A percentile compares a stretch with the other conserved stretches of the same genome.
Conservation (phyloP, 2,113 vertebrate species). For the Callionymus lyra region DNA sequence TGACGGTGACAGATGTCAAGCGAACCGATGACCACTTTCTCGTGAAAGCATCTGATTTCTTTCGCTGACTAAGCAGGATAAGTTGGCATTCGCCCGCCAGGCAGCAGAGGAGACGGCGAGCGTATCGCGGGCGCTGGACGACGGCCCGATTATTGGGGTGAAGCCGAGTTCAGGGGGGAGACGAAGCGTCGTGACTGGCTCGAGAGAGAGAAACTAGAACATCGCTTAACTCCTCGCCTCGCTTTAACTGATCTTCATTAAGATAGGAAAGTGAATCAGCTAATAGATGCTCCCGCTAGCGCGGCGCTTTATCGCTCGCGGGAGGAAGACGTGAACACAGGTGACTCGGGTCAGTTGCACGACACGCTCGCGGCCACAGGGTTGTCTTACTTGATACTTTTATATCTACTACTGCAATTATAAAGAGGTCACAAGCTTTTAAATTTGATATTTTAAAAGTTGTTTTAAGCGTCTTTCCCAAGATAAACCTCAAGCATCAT, state of each 20-base stretch:
- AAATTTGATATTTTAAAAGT: no score
- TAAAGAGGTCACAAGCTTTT: no score
- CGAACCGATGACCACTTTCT: neutral
- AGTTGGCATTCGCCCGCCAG: neutral
- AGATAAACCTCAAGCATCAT: no score
- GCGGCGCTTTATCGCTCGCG: neutral
- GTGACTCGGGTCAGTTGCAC: no score
- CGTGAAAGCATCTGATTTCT: constrained; percentile 1
- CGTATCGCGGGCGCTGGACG: constrained; percentile 6
- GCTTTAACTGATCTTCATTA: neutral
- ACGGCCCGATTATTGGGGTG: constrained; percentile 17
- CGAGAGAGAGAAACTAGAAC: neutral
- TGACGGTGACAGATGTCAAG: neutral
- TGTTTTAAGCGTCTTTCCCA: no score
- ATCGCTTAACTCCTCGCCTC: neutral
- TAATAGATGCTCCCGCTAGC: neutral
- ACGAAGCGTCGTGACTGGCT: neutral
- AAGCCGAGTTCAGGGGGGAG: constrained; percentile 28
- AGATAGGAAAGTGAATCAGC: neutral
- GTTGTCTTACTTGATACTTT: no score
- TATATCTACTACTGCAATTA: no score
- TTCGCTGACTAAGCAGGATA: constrained; percentile 7
- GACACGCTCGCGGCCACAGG: constrained; percentile 1
- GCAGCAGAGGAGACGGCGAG: constrained; percentile 16
- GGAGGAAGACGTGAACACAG: no score